These are phyloP conservation scores for Myotis yumanensis DNA, from an alignment of 2,113 vertebrate genomes.

Conservation along the genomic window DNA sequence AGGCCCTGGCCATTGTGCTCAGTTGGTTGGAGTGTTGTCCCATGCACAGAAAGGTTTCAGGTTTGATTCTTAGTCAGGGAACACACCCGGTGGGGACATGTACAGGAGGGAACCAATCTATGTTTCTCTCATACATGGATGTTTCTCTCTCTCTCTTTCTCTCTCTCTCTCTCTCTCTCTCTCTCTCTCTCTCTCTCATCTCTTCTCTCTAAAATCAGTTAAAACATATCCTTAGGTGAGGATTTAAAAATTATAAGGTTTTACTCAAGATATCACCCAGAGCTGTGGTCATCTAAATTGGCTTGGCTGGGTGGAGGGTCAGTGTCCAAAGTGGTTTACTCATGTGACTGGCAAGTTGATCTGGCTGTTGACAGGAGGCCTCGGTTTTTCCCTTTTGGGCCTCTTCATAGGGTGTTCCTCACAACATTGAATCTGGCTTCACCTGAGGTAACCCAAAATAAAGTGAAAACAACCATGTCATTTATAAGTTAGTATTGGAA, in stretches of 20 bases:
- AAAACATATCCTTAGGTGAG: neutral
- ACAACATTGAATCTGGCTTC: neutral
- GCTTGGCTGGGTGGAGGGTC: neutral
- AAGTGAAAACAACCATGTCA: neutral
- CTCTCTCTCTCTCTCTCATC: too few relatives aligned
- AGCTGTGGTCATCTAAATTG: neutral
- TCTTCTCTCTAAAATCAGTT: neutral
- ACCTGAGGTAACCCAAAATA: neutral
- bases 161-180: too few relatives aligned
- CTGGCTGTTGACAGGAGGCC: neutral
- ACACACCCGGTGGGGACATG: neutral
- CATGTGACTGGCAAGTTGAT: neutral
- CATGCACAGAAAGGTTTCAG: neutral
- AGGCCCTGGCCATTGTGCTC: neutral
- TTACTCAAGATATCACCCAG: neutral
- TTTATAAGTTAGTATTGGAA: neutral
- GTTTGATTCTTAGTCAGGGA: neutral
- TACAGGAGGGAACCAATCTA: neutral
- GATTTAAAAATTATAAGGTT: neutral
- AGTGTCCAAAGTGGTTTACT: neutral
- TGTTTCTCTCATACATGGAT: neutral
- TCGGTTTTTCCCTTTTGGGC: neutral
- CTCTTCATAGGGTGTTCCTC: neutral
- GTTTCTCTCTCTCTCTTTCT: neutral
- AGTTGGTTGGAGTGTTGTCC: neutral